Conservation (phyloP, 1,140 invertebrate genomes). For the Drosophila punjabiensis region DNA sequence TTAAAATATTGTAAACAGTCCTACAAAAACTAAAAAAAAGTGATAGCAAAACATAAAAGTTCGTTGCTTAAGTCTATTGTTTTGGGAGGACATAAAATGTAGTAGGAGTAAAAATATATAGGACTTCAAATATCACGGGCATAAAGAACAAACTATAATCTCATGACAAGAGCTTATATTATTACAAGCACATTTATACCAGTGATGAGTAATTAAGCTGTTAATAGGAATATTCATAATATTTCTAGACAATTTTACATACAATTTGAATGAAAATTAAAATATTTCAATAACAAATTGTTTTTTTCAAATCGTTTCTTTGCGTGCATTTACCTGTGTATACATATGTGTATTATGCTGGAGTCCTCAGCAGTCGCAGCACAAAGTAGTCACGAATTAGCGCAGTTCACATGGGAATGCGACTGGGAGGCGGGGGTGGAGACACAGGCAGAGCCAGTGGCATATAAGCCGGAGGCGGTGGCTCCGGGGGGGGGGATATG, state of each 20-base stretch:
- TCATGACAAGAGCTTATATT: not conserved
- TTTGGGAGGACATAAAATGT: not conserved
- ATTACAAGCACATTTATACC: not conserved
- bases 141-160: not conserved
- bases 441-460: not conserved
- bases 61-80: slow-evolving; percentile 62
- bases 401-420: slow-evolving; percentile 61
- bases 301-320: not conserved
- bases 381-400: slow-evolving; percentile 82
- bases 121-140: too few relatives aligned
- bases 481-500: slow-evolving; percentile 1
- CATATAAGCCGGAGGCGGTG: not conserved
- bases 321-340: slow-evolving; percentile 7
- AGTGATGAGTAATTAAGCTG: not conserved
- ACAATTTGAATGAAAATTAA: not conserved
- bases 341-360: slow-evolving; percentile 18
- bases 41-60: slow-evolving; percentile 9
- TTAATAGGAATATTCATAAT: not conserved
- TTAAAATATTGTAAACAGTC: not conserved
- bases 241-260: too few relatives aligned
- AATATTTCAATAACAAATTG: not conserved
- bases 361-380: slow-evolving; percentile 53
- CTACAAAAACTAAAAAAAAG: not conserved
- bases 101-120: too few relatives aligned
- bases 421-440: slow-evolving; percentile 7